phyloP scores from a whole-genome alignment of 1,140 invertebrate species.

The Heliconius hermathena region DNA sequence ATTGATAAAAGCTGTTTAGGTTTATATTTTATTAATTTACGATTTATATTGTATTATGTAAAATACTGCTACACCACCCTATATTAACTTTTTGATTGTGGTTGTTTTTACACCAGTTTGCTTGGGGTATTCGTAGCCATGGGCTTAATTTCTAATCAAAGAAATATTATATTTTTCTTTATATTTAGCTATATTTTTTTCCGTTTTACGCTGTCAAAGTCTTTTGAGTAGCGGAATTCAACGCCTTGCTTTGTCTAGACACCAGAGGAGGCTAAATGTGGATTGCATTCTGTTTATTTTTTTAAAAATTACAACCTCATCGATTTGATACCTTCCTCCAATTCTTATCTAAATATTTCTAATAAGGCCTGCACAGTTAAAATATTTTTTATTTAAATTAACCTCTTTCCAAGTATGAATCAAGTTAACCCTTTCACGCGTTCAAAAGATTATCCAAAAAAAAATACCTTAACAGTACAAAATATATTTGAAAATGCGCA shows the following conservation, averaged over 20 bases:
- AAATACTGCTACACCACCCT: neutral
- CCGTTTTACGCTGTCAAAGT: too few species aligned
- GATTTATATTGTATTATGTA: neutral
- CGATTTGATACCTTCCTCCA: too few species aligned
- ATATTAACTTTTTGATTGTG: neutral
- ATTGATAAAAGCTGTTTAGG: neutral
- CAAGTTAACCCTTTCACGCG: neutral
- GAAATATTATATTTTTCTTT: neutral
- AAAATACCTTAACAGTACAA: neutral
- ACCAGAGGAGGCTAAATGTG: too few species aligned
- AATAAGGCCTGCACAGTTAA: too few species aligned
- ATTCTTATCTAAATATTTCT: too few species aligned
- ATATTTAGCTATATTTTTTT: too few species aligned
- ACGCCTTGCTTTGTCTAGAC: neutral
- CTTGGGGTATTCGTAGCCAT: too few species aligned
- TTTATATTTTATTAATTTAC: conserved; percentile 3
- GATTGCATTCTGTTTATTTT: too few species aligned
- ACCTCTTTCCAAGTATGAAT: neutral
- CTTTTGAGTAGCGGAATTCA: neutral
- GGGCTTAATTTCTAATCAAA: too few species aligned
- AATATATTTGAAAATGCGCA: neutral
- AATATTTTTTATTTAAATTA: too few species aligned
- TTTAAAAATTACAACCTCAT: too few species aligned
- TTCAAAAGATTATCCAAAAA: neutral
- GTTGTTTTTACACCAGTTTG: neutral